These are phyloP conservation scores for Siniperca undulata DNA, from an alignment of 2,797 vertebrate genomes.

Conservation along the genomic window DNA sequence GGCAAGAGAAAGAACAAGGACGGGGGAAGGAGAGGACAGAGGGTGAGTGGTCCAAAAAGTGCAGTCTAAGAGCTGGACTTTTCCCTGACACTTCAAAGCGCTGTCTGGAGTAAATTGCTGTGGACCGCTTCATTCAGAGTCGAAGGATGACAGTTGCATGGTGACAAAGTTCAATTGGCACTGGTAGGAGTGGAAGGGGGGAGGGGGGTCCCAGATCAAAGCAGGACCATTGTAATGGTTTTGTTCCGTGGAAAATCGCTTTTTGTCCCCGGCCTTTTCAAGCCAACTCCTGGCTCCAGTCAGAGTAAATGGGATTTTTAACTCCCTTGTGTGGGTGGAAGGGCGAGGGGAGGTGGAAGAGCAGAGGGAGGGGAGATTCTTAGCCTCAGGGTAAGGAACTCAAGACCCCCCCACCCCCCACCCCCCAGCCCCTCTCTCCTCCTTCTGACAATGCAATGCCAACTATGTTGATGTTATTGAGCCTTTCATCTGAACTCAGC, in stretches of 20 bases:
- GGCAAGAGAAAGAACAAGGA: constrained; percentile 66
- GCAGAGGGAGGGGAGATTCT: constrained; percentile 78
- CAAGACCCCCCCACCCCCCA: constrained; percentile 30
- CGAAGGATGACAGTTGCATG: constrained; percentile 93
- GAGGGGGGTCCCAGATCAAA: constrained; percentile 90
- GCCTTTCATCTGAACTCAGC: constrained; percentile 77
- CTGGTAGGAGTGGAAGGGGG: constrained; percentile 88
- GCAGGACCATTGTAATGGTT: constrained; percentile 94
- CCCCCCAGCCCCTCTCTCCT: constrained; percentile 17
- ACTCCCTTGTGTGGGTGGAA: constrained; percentile 85
- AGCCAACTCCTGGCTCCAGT: constrained; percentile 91
- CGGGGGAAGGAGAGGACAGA: constrained; percentile 48
- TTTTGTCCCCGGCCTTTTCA: constrained; percentile 93
- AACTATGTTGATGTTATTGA: constrained; percentile 80
- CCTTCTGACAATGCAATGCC: constrained; percentile 81
- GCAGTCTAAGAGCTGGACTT: constrained; percentile 87
- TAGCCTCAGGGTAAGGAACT: constrained; percentile 82
- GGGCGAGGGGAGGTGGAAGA: constrained; percentile 66
- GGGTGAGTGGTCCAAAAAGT: constrained; percentile 70
- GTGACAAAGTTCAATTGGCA: constrained; percentile 98
- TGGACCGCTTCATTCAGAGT: constrained; percentile 95
- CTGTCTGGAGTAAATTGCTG: constrained; percentile 93
- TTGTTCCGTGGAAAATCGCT: constrained; percentile 98
- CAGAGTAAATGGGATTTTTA: constrained; percentile 86
- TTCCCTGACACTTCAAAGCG: constrained; percentile 95